Evolutionary conservation across 1,140 invertebrate species (phyloP), one percentile per base, ranked within the genome.

Genomic region (Drosophila kurseongensis): DNA sequence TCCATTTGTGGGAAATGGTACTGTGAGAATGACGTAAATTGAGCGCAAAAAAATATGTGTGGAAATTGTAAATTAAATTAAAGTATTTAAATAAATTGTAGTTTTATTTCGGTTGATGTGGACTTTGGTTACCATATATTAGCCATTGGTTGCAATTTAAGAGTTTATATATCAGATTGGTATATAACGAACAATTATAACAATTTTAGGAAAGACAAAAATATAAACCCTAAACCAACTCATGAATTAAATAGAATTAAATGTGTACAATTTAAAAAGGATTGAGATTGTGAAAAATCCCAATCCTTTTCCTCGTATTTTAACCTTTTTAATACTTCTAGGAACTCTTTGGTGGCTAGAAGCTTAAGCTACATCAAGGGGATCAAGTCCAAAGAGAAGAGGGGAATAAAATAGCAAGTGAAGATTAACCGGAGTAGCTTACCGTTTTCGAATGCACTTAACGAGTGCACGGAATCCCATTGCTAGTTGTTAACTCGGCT

Each of bases 401-500:
- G 9, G 10, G 13, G 12, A 41, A 41, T 56, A 42, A 55, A 47
- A 69, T 50, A 50, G 29, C 42, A 18, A 32, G 38, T 50, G 44
- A 57, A 51, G 65, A 69, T 71, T 69, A 69, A 57, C 65, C 27
- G 45, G 63, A 69, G 67, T 48, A 69, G 67, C 41, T 71, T 40
- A 41, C 63, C 16, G 52, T 58, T 58, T 69, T 69, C 32, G 51
- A 71, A 71, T 71, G 65, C 65, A 71, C 65, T 71, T 69, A 71
- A 50, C 42, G 32, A 23, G 13, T 18, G 18, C n/a, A 18, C 51
- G 8, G 41, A 52, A 60, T 42, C 73, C 68, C 52, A 77, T 69
- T 77, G 65, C 57, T 38, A 77, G 44, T 56, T 77, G 74, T 44
- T 77, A 69, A 62, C 75, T 62, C 52, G 55, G 61, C 73, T 75